Base-by-base conservation (phyloP, 2,797 vertebrate genomes). In the Rhinophrynus dorsalis region DNA sequence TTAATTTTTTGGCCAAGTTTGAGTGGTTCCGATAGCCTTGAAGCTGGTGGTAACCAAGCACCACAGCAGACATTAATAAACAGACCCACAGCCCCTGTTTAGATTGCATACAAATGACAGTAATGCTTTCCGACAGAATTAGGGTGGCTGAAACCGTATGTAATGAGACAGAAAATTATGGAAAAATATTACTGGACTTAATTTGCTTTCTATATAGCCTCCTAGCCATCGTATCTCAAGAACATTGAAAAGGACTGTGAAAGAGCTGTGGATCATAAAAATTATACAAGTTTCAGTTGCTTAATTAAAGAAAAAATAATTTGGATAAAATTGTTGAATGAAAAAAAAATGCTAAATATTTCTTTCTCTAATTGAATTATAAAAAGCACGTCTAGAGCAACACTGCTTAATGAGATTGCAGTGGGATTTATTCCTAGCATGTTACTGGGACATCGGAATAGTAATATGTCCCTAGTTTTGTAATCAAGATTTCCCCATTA, bases 41-140 rank as follows among this genome's bases (percentile, higher is more conserved):
- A 60, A 74, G 74, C 70, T 72, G 76, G 75, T 81, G 54, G 69
- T 56, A 21, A 52, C 73, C 37, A 1, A 75, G 51, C 58, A 78
- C 59, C 77, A 67, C 61, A 75, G 84, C 78, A 80, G 82, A 87
- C 9, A 85, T 86, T 88, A 89, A 88, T 79, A 85, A 84, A 80
- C 85, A 74, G 83, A 83, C 38, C 79, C 84, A 68, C 74, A 77
- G 77, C 76, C 74, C 77, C 50, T 74, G 77, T 81, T 76, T 80
- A 87, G 82, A 83, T 82, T 85, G 81, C 81, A 76, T 76, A 76
- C 70, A 78, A 72, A 80, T 91, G 90, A 92, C 86, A 67, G 82
- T 92, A 91, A 92, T 90, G 83, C 80, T 81, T 87, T 83, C 80
- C 80, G 90, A 91, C 90, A 91, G 89, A 90, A 90, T 91, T 89